Conservation (phyloP, 2,888 invertebrate genomes). For the Melanotus villosus region DNA sequence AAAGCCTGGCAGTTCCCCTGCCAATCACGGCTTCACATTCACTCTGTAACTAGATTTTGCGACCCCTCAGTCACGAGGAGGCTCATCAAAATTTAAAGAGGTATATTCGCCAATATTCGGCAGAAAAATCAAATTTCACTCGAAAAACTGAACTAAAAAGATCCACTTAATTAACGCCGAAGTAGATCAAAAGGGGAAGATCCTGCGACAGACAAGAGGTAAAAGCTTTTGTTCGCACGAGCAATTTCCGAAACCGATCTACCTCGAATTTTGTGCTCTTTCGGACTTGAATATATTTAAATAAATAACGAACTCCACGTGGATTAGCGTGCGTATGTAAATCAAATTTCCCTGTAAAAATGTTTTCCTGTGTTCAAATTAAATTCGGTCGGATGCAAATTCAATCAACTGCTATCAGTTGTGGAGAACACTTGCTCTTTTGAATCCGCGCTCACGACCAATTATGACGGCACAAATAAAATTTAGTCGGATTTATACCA, state of each 20-base stretch:
- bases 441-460: constrained; percentile 6
- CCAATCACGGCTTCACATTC: constrained; percentile 63
- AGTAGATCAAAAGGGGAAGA: constrained; percentile 36
- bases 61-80: constrained; percentile 45
- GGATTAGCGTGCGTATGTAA: constrained; percentile 30
- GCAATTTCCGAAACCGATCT: constrained; percentile 40
- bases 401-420: constrained; percentile 30
- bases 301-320: constrained; percentile 40
- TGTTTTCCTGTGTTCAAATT: constrained; percentile 36
- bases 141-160: constrained; percentile 30
- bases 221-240: constrained; percentile 38
- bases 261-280: constrained; percentile 30
- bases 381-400: constrained; percentile 30
- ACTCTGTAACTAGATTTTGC: constrained; percentile 64
- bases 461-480: constrained; percentile 20
- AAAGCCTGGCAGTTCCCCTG: constrained; percentile 63
- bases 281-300: constrained; percentile 39
- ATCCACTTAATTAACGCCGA: constrained; percentile 38
- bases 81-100: constrained; percentile 48
- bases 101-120: constrained; percentile 39
- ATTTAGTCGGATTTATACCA: constrained; percentile 19
- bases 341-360: constrained; percentile 41
- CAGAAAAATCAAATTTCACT: constrained; percentile 37
- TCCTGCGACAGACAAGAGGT: constrained; percentile 21
- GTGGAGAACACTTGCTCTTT: constrained; percentile 21